Base-by-base conservation (phyloP, 2,113 vertebrate species). In the Actenoides hombroni region DNA sequence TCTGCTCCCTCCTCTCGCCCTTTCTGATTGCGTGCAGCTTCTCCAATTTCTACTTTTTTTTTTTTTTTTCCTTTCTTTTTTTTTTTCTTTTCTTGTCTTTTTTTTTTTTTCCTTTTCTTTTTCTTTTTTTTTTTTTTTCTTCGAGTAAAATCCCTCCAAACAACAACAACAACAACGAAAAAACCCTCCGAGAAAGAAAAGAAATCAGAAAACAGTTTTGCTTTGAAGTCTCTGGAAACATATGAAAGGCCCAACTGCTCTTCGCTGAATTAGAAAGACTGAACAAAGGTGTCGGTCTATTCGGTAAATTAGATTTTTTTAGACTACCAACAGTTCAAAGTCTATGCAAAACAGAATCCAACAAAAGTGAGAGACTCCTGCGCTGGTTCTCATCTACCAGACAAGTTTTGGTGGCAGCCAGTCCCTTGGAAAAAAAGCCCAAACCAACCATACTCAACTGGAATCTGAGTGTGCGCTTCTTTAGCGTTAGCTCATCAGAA, bases 401-500 rank as follows among this genome's bases (percentile, higher is more conserved):
- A 42, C 51, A 10, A 77, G 77, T 80, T 85, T 42, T 16, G 86
- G 83, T 24, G 44, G 48, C 12, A 82, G 94, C 89, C 49, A 61
- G 74, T 94, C 96, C 83, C 23, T 25, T 42, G 23, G 19, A 13
- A 18, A 4, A 42, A 20, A 17, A 57, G 42, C 21, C 65, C 73
- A 33, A 67, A 31, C 44, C 53, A 75, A 24, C 31, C 39, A 49
- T 46, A 61, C 74, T 78, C 81, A 18, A 68, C 64, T 48, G 82
- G 91, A 74, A 73, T 63, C 49, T 67, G 89, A 88, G 92, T 95
- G 85, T 88, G 94, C 76, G 33, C 73, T 49, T 60, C 7, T 83
- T 86, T 85, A 65, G 86, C 83, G 33, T 73, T 33, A 96, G 97
- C 88, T 97, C 96, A 93, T 95, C 93, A 91, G 96, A 92, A 37